These are phyloP conservation scores for Coelinius sp. DNA, from an alignment of 2,888 invertebrate species.

Conservation along the genomic window DNA sequence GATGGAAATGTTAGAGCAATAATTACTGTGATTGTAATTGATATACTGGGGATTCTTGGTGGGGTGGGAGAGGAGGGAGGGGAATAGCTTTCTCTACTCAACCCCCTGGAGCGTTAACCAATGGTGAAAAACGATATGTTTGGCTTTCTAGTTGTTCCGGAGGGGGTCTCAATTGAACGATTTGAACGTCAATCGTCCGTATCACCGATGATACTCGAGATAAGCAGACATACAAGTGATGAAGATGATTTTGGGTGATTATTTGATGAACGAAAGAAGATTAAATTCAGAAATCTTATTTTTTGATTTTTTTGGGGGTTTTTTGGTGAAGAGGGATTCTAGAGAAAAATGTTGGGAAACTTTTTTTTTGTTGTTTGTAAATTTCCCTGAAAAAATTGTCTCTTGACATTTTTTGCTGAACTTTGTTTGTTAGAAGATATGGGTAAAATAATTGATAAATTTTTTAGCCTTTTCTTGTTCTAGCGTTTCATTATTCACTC, in stretches of 20 bases:
- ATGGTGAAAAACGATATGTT: constrained; percentile 58
- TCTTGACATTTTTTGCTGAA: too few species aligned
- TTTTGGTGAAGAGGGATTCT: too few species aligned
- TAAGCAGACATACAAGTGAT: background rate
- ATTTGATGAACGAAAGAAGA: background rate
- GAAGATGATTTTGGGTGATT: background rate
- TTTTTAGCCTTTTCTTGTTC: too few species aligned
- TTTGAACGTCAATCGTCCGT: constrained; percentile 47
- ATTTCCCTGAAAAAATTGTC: too few species aligned
- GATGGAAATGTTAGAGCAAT: constrained; percentile 44
- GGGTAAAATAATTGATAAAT: too few species aligned
- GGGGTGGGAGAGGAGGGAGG: background rate
- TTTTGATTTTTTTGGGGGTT: too few species aligned
- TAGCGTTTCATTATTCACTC: too few species aligned
- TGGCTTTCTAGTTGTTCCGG: constrained; percentile 48
- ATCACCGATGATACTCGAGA: constrained; percentile 42
- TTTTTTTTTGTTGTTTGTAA: too few species aligned
- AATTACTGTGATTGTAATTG: constrained; percentile 67
- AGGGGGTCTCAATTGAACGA: constrained; percentile 42
- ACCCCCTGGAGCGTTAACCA: constrained; percentile 36
- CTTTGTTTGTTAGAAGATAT: too few species aligned
- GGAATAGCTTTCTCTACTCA: constrained; percentile 16
- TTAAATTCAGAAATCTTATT: too few species aligned
- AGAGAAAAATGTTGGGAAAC: too few species aligned
- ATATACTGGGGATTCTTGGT: constrained; percentile 61